Evolutionary conservation across 1,140 invertebrate genomes (phyloP), one percentile per base, ranked within the genome.

Genomic region (Teleogryllus occipitalis): DNA sequence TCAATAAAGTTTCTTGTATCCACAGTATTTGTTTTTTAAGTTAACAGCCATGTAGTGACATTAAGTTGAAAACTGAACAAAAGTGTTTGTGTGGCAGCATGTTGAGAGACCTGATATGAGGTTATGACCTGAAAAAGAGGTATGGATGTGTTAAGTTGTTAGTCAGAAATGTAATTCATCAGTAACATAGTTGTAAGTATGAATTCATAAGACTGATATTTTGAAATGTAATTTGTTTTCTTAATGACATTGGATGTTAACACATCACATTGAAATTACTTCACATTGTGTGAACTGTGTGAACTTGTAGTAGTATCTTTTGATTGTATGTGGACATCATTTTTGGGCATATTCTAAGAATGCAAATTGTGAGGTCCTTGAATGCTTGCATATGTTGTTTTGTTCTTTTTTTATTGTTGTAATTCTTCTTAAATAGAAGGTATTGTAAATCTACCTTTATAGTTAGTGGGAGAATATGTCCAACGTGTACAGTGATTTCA

Each of bases 401-500:
- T 65, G 54, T 65, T 65, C 54, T 65, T 65, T 65, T 65, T 65
- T 65, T 14, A 65, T 65, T 65, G 54, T 65, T 65, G 54, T 65
- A 18, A 65, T 65, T 65, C 10, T 65, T 65, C 54, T 65, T 65
- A 65, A 65, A 65, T 65, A 65, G 54, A 18, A 65, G 54, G 54
- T 14, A 18, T 65, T 65, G 10, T 65, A 18, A 14, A 10, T 65
- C 18, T 65, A 65, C 54, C 54, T 65, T 65, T 65, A 10, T 65
- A 65, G 54, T 65, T 65, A 65, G 54, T 65, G 54, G 54, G 54
- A 65, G 54, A 18, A 65, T 65, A 76, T 39, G 39, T 76, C 39
- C 75, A 47, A 76, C 75, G 76, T 76, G 76, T 76, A 76, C 76
- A 76, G 76, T 21, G 75, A 76, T 76, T 76, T 47, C 48, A 48